Evolutionary conservation across 2,888 invertebrate species (phyloP), one percentile per base, ranked within the genome.

Genomic region (Orthosia incerta): DNA sequence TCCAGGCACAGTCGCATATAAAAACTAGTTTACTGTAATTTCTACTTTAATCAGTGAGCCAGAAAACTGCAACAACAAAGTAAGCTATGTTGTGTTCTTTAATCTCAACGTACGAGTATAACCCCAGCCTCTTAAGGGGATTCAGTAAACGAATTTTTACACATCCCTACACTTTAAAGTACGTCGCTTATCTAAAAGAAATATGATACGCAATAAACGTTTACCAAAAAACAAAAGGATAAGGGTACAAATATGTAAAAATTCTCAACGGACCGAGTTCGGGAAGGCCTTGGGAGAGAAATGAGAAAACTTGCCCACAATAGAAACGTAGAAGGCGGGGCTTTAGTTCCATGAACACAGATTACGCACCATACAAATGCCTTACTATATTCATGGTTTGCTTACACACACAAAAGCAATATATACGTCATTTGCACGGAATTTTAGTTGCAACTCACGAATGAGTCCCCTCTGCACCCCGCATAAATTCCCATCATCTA

Each of bases 181-280:
- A 71, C 73, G 53, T 65, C 56, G 65, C 62, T 71, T 82, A 80
- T 84, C 82, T 80, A 60, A 84, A 82, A 80, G 68, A 84, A 84
- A 80, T 82, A 84, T 80, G 68, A 74, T 74, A 72, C 63, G 71
- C 69, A 70, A 83, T 83, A 84, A 83, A 72, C 72, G 74, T 83
- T 83, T 68, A 59, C 70, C 65, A 74, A 73, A 79, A 75, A 70
- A 69, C 59, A 77, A 78, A 78, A 61, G 70, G 64, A 62, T 77
- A 59, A 70, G 53, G 48, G 71, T 62, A 80, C 66, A 84, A 84
- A 84, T 83, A 84, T 84, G 85, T 81, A 71, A 81, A 83, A 84
- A 84, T 74, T 65, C 84, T 77, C 82, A 48, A 61, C 76, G 76
- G 82, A 68, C 74, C 71, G 64, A 56, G 57, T 48, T 56, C 67